Evolutionary conservation across 2,888 invertebrate species (phyloP), one percentile per base, ranked within the genome.

Genomic region (Adelognathus sp.): DNA sequence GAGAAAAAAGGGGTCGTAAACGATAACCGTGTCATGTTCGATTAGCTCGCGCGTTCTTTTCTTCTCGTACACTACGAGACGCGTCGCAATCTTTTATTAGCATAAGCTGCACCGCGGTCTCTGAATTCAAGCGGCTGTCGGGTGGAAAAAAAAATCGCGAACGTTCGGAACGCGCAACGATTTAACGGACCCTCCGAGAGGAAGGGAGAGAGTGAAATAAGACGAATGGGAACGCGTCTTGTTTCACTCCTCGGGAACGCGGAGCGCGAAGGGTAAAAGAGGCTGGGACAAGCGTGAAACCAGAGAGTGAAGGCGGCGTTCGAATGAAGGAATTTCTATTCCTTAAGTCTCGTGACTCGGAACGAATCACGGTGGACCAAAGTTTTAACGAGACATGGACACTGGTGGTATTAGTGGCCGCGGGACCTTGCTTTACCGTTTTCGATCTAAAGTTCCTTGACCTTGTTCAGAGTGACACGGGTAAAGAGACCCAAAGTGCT

Each of bases 391-490:
- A 69, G 69, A 56, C 6, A 33, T 3, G n/a, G 36, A 36, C n/a
- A 36, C 36, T 36, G 21, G 16, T 14, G 36, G 50, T 64, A 27
- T 52, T 33, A 36, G 36, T 52, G 18, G 33, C 33, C 50, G 50
- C 18, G 6, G 29, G 44, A 31, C 69, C 56, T 44, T 56, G 69
- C 69, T 56, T 41, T 56, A 56, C 69, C 44, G 56, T 69, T 69
- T 50, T 41, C 56, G 31, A 56, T 69, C 31, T 44, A 56, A 69
- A 41, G 56, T 69, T 69, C 56, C 69, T 56, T 41, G 56, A 69
- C 69, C 69, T 69, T 58, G 56, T 69, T 14, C 39, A 16, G 21
- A 69, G 44, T 31, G 56, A 69, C 69, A 69, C 56, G 69, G 21
- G 44, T n/a, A 14, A 27, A 27, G 21, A 24, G 24, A 39, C 52